Evolutionary conservation across 2,797 vertebrate genomes (phyloP).

Genomic region (Poecile montanus): DNA sequence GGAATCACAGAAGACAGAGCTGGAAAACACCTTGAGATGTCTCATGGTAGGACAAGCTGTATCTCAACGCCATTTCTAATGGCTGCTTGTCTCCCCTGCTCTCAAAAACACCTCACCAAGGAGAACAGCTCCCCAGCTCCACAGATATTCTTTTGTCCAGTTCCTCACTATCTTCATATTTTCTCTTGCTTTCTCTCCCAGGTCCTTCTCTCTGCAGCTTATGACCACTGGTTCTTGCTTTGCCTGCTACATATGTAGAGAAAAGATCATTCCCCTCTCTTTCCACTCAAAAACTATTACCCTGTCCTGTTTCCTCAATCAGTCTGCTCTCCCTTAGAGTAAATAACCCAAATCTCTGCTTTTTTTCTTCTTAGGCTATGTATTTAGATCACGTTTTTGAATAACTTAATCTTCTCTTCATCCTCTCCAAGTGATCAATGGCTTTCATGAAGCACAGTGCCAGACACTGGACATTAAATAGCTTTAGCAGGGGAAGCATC

Average conservation of each 20-base stretch:
- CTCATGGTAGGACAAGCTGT: not conserved
- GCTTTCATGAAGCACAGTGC: not conserved
- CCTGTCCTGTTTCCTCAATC: not conserved
- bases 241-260: not conserved
- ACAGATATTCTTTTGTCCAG: not conserved
- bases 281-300: not conserved
- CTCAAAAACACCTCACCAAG: not conserved
- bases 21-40: not conserved
- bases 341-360: not conserved
- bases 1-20: not conserved
- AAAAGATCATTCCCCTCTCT: not conserved
- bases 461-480: not conserved
- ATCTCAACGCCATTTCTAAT: fast-evolving
- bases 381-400: not conserved
- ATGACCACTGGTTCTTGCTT: not conserved
- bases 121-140: not conserved
- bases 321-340: not conserved
- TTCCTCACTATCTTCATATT: not conserved
- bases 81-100: not conserved
- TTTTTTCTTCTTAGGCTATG: not conserved
- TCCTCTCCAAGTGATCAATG: not conserved
- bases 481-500: not conserved
- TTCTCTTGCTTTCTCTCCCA: not conserved
- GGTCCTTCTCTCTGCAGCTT: not conserved
- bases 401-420: not conserved